phyloP scores from a whole-genome alignment of 2,797 vertebrate genomes.

The Champsocephalus esox region DNA sequence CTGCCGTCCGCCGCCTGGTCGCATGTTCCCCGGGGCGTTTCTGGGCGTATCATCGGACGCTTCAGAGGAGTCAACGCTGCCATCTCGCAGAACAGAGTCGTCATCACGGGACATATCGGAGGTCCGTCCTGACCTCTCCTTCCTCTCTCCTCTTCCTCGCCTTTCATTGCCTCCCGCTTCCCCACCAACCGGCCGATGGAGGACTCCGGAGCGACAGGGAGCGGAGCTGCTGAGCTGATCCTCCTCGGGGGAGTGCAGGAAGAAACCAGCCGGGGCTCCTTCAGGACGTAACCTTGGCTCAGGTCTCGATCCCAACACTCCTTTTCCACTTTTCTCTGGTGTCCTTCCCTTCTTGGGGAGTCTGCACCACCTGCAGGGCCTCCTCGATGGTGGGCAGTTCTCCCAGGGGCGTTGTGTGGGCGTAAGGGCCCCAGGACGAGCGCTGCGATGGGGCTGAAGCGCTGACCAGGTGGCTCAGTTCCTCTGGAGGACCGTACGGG shows the following conservation, averaged over 20 bases:
- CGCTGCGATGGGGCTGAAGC: conserved; percentile 70
- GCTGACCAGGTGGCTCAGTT: conserved; percentile 82
- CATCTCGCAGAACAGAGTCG: conserved; percentile 84
- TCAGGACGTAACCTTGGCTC: conserved; percentile 90
- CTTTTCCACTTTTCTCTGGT: conserved; percentile 59
- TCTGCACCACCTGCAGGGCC: conserved; percentile 87
- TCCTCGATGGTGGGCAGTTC: conserved; percentile 93
- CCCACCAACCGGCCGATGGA: conserved; percentile 67
- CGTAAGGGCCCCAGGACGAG: conserved; percentile 76
- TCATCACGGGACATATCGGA: conserved; percentile 80
- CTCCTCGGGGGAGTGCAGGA: conserved; percentile 87
- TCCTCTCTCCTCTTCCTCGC: conserved; percentile 49
- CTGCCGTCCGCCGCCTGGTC: conserved; percentile 56
- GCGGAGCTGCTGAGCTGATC: conserved; percentile 82
- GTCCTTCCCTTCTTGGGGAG: conserved; percentile 45
- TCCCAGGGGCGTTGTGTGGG: conserved; percentile 67
- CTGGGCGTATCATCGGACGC: conserved; percentile 77
- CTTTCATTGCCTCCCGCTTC: conserved; percentile 50
- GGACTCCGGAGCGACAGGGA: conserved; percentile 75
- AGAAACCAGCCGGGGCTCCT: conserved; percentile 93
- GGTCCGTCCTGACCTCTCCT: conserved; percentile 47
- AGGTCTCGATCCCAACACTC: conserved; percentile 51
- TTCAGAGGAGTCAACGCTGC: conserved; percentile 86
- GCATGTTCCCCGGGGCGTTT: conserved; percentile 75
- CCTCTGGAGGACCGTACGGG: conserved; percentile 73